These are phyloP conservation scores for Coracias cyanogaster DNA, from an alignment of 2,797 vertebrate species.

Conservation along the genomic window DNA sequence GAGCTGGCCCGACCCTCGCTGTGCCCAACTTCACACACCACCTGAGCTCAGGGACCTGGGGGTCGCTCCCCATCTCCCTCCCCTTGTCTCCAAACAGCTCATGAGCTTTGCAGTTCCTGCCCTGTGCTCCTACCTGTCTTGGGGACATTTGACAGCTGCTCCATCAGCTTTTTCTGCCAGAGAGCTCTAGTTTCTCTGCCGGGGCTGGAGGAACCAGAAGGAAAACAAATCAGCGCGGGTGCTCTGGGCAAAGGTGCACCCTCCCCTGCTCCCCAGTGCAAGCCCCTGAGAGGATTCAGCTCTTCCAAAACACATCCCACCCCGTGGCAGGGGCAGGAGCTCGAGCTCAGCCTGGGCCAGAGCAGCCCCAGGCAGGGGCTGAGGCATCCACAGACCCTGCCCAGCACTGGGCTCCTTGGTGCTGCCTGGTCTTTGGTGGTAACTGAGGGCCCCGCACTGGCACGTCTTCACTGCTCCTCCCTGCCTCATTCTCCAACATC, in stretches of 20 bases:
- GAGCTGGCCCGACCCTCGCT: not conserved
- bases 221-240: not conserved
- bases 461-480: not conserved
- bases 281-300: not conserved
- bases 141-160: constrained; percentile 85
- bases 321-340: not conserved
- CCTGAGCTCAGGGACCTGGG: not conserved
- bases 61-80: not conserved
- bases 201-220: constrained; percentile 51
- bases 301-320: not conserved
- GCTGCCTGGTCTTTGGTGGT: accelerated
- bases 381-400: not conserved
- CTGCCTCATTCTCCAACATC: not conserved
- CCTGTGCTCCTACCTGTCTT: constrained; percentile 81
- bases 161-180: constrained; percentile 78
- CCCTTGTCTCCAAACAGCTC: not conserved
- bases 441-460: not conserved
- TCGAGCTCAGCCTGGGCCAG: not conserved
- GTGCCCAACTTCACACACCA: not conserved
- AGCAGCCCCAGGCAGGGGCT: not conserved
- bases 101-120: not conserved
- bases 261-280: not conserved
- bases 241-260: not conserved
- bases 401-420: accelerated
- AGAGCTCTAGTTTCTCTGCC: constrained; percentile 66